Percentiles rank a stretch among this genome's conserved stretches.
phyloP scores from a whole-genome alignment of 2,797 vertebrate species.

The Mormyrus hasselquistii region DNA sequence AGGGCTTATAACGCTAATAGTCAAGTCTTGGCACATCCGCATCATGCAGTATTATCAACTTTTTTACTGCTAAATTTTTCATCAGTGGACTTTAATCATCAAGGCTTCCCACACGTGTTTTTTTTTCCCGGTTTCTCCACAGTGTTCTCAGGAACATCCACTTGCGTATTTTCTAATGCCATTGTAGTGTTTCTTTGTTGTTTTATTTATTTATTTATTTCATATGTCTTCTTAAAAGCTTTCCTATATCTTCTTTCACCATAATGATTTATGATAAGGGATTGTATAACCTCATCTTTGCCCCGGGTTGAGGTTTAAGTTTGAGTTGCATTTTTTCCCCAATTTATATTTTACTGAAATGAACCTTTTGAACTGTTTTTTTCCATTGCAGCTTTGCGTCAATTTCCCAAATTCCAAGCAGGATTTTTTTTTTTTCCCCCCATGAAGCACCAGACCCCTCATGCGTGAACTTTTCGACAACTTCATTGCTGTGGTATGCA shows the following conservation, averaged over 20 bases:
- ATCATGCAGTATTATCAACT: background rate
- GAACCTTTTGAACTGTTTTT: background rate
- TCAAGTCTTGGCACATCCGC: background rate
- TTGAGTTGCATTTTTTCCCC: background rate
- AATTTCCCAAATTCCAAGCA: background rate
- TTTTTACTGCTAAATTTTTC: background rate
- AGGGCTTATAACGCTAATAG: background rate
- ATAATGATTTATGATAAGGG: background rate
- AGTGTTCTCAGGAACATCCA: background rate
- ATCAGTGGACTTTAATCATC: background rate
- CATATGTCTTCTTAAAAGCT: background rate
- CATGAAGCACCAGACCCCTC: background rate
- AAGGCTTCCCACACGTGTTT: background rate
- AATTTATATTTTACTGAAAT: background rate
- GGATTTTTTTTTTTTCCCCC: background rate
- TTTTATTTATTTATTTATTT: background rate
- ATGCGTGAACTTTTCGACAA: background rate
- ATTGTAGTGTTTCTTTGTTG: background rate
- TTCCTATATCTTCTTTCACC: background rate
- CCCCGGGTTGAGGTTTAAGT: background rate
- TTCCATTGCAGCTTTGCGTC: background rate
- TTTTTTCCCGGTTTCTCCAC: background rate
- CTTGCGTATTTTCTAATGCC: background rate
- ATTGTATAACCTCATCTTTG: background rate
- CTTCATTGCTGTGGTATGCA: constrained; percentile 5